These are phyloP conservation scores for Rhinichthys klamathensis DNA, from an alignment of 2,113 vertebrate species.

Conservation along the genomic window DNA sequence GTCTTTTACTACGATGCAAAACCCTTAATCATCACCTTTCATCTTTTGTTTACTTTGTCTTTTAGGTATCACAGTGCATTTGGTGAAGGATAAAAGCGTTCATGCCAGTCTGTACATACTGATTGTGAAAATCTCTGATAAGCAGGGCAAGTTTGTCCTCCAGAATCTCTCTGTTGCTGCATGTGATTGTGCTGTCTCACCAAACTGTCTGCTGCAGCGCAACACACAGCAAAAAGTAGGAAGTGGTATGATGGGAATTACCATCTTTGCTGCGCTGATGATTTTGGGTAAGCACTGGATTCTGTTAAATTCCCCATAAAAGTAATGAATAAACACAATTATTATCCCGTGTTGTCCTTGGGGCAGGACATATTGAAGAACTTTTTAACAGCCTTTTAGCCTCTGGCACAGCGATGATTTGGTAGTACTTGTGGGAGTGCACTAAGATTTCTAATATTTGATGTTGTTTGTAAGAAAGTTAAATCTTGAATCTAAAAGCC, in stretches of 20 bases:
- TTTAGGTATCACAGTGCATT: constrained; percentile 60
- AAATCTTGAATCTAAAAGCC: background rate
- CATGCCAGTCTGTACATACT: constrained; percentile 49
- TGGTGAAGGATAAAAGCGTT: constrained; percentile 60
- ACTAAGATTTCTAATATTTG: background rate
- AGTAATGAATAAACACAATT: background rate
- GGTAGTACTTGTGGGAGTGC: background rate
- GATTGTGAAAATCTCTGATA: constrained; percentile 64
- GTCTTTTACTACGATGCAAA: background rate
- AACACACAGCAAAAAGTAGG: background rate
- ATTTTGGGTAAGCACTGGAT: constrained; percentile 58
- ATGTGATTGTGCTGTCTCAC: constrained; percentile 56
- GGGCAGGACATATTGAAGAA: background rate
- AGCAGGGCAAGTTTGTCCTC: constrained; percentile 56
- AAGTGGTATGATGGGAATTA: background rate
- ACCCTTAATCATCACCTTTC: background rate
- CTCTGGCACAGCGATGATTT: background rate
- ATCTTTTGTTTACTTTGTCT: background rate
- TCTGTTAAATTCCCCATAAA: background rate
- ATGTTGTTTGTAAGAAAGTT: background rate
- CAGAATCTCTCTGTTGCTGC: constrained; percentile 60
- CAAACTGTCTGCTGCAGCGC: constrained; percentile 20
- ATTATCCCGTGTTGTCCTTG: background rate
- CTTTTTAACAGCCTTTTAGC: no score
- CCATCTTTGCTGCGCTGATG: constrained; percentile 48